Evolutionary conservation across 2,113 vertebrate species (phyloP).

Genomic region (Eira barbara): DNA sequence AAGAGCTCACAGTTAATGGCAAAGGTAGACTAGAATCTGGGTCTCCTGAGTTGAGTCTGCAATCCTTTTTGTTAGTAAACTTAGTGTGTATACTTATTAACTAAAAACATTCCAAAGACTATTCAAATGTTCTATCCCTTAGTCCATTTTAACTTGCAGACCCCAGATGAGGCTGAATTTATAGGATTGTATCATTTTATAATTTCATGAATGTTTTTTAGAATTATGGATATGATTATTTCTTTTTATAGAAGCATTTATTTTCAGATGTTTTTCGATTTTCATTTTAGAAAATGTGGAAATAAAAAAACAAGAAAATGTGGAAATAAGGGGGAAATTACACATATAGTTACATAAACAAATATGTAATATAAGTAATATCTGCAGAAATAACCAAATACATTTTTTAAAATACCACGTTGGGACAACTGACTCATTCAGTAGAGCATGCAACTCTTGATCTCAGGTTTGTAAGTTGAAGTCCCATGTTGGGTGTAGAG

Average conservation of each 20-base stretch:
- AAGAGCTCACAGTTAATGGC: background rate
- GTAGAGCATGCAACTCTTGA: background rate
- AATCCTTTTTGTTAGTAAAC: background rate
- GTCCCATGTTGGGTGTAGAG: background rate
- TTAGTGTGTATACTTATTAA: background rate
- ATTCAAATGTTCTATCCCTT: background rate
- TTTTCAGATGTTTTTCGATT: conserved; percentile 38
- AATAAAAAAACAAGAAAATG: conserved; percentile 45
- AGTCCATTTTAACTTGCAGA: background rate
- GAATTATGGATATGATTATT: background rate
- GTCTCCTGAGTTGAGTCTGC: background rate
- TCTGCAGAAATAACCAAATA: background rate
- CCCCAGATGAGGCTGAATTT: conserved; percentile 4
- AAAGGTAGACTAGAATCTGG: background rate
- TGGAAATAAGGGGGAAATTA: conserved; percentile 7
- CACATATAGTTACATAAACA: background rate
- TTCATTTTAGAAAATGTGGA: conserved; percentile 45
- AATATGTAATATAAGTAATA: background rate
- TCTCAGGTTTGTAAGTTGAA: background rate
- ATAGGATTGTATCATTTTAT: background rate
- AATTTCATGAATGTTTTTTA: conserved; percentile 8
- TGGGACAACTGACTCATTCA: background rate
- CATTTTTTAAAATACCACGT: background rate
- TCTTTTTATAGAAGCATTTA: conserved; percentile 34
- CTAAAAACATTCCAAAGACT: background rate